Evolutionary conservation across 2,888 invertebrate genomes (phyloP).

Genomic region (Ennomos fuscantarius): DNA sequence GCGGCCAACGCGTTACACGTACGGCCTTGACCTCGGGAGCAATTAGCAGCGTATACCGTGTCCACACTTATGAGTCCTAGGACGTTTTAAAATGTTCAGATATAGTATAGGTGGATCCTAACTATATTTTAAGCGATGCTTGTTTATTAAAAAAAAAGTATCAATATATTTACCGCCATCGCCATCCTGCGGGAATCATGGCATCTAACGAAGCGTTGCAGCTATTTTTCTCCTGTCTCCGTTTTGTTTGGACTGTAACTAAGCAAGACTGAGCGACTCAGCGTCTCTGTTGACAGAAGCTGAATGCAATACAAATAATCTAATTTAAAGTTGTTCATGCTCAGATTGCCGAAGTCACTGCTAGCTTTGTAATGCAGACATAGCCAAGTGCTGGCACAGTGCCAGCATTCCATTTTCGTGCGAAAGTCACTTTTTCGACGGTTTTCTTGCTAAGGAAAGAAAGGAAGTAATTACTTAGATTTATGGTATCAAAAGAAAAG

Average conservation of each 20-base stretch:
- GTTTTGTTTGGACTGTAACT: conserved; percentile 15
- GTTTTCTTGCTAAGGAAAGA: conserved; percentile 59
- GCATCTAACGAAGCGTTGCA: conserved; percentile 1
- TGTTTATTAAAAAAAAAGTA: too few species aligned
- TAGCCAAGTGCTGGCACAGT: conserved; percentile 58
- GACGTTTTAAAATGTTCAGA: neutral
- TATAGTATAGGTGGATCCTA: too few species aligned
- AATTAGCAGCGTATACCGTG: conserved; percentile 36
- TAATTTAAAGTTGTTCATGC: conserved; percentile 27
- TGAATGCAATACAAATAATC: conserved; percentile 34
- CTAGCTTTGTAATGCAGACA: conserved; percentile 58
- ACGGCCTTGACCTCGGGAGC: conserved; percentile 66
- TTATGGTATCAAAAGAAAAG: conserved; percentile 68
- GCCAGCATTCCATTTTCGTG: conserved; percentile 68
- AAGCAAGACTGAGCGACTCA: conserved; percentile 24
- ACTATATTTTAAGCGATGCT: neutral
- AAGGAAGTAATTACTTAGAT: conserved; percentile 79
- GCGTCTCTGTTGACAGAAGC: conserved; percentile 23
- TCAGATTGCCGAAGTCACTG: conserved; percentile 30
- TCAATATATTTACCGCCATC: neutral
- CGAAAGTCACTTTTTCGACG: conserved; percentile 67
- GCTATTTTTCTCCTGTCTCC: conserved; percentile 10
- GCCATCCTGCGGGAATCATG: conserved; percentile 7
- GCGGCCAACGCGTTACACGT: conserved; percentile 38
- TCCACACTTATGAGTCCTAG: neutral